These are phyloP conservation scores for Tromatobia lineatoria DNA, from an alignment of 2,888 invertebrate genomes.

Conservation along the genomic window DNA sequence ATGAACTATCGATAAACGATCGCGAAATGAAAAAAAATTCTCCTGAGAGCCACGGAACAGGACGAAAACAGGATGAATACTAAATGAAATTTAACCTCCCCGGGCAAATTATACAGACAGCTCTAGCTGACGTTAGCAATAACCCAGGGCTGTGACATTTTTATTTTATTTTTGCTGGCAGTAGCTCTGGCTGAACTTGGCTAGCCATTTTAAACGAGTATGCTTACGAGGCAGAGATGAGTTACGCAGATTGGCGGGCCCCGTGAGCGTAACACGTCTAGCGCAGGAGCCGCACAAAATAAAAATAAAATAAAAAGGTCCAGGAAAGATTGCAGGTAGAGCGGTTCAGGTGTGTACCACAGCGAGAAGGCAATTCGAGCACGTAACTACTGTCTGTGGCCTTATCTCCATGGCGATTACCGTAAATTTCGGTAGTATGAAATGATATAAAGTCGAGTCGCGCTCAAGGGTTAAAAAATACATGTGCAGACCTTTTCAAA, in stretches of 20 bases:
- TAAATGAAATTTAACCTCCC: conserved; percentile 4
- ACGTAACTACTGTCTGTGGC: conserved; percentile 13
- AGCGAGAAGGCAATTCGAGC: not conserved
- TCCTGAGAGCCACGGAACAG: not conserved
- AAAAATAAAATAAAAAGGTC: conserved; percentile 42
- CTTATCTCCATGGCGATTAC: conserved; percentile 19
- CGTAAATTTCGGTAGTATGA: conserved; percentile 14
- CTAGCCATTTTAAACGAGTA: conserved; percentile 20
- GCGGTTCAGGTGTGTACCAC: conserved; percentile 8
- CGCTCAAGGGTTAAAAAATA: not conserved
- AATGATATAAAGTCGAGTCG: conserved; percentile 1
- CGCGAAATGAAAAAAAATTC: not conserved
- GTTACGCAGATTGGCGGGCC: conserved; percentile 61
- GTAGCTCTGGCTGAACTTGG: conserved; percentile 26
- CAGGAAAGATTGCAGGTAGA: conserved; percentile 25
- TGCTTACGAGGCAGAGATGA: conserved; percentile 52
- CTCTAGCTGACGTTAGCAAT: not conserved
- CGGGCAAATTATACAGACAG: conserved; percentile 3
- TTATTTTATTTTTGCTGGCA: conserved; percentile 17
- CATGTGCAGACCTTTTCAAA: not conserved
- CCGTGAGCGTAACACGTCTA: conserved; percentile 31
- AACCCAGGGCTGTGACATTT: not conserved
- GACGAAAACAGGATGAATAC: conserved; percentile 1
- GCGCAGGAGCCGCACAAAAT: conserved; percentile 1
- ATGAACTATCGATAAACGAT: not conserved